Evolutionary conservation across 2,113 vertebrate species (phyloP).

Genomic region (Micronycteris hirsuta): DNA sequence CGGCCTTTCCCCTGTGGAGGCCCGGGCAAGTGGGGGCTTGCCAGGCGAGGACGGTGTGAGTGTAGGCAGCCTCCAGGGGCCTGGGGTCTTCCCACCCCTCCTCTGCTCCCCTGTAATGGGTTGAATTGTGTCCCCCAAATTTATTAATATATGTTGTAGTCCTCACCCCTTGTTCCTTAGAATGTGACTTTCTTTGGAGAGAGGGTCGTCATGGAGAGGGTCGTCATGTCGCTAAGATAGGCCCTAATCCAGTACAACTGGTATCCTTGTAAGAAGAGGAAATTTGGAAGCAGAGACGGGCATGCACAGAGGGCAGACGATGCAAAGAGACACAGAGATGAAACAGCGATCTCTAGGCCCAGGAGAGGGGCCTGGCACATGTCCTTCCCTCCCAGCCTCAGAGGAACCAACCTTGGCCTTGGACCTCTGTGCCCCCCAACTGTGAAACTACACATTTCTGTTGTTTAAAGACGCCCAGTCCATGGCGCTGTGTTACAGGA

Average conservation of each 20-base stretch:
- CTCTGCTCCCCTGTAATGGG: background rate
- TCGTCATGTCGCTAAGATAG: no score
- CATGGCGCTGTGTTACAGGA: background rate
- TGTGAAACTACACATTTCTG: background rate
- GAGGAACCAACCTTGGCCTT: background rate
- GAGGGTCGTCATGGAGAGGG: background rate
- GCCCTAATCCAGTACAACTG: background rate
- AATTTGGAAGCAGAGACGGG: background rate
- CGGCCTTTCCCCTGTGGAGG: background rate
- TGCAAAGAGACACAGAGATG: background rate
- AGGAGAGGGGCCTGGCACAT: background rate
- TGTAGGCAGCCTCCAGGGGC: background rate
- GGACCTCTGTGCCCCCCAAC: background rate
- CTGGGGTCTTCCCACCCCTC: background rate
- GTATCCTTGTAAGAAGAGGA: background rate
- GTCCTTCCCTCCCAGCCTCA: background rate
- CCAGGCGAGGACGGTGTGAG: no score
- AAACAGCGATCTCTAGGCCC: background rate
- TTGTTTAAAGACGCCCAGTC: background rate
- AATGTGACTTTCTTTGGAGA: background rate
- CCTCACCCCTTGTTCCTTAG: background rate
- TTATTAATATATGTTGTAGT: background rate
- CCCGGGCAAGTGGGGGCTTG: background rate
- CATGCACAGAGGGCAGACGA: background rate
- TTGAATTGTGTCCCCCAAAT: background rate